These are phyloP conservation scores for Ditylenchus dipsaci DNA, from an alignment of 1,140 invertebrate species.

Conservation along the genomic window DNA sequence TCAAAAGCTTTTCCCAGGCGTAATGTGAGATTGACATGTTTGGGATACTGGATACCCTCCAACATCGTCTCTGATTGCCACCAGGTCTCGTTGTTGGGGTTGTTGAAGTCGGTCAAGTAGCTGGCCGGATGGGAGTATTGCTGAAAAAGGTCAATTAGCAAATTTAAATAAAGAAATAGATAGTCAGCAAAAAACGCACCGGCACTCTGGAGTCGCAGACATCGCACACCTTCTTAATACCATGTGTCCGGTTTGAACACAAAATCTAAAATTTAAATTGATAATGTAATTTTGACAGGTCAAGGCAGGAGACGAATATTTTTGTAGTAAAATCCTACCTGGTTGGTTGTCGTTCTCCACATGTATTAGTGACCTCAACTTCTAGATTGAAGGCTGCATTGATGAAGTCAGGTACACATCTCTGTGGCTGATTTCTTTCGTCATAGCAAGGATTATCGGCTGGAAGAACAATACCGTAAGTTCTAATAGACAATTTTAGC, in stretches of 20 bases:
- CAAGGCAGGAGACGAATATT: too few relatives aligned
- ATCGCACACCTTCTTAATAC: constrained; percentile 53
- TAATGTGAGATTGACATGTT: constrained; percentile 84
- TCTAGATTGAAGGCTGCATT: constrained; percentile 83
- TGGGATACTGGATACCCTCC: constrained; percentile 81
- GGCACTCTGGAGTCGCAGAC: constrained; percentile 28
- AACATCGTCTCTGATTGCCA: constrained; percentile 98
- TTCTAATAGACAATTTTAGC: too few relatives aligned
- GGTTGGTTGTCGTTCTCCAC: constrained; percentile 71
- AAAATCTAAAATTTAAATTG: constrained; percentile 65
- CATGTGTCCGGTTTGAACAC: constrained; percentile 67
- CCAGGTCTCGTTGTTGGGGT: constrained; percentile 84
- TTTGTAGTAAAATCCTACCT: too few relatives aligned
- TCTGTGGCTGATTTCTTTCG: constrained; percentile 64
- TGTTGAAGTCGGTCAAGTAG: constrained; percentile 85
- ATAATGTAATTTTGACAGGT: too few relatives aligned
- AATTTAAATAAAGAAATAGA: not conserved
- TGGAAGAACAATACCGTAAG: constrained; percentile 26
- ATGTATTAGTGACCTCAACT: constrained; percentile 91
- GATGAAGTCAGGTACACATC: constrained; percentile 89
- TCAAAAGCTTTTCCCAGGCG: constrained; percentile 83
- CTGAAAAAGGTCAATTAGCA: too few relatives aligned
- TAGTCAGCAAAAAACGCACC: not conserved
- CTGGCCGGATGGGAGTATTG: constrained; percentile 68
- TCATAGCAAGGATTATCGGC: constrained; percentile 62